phyloP scores from a whole-genome alignment of 2,888 invertebrate species.

The Morinoia aosen region DNA sequence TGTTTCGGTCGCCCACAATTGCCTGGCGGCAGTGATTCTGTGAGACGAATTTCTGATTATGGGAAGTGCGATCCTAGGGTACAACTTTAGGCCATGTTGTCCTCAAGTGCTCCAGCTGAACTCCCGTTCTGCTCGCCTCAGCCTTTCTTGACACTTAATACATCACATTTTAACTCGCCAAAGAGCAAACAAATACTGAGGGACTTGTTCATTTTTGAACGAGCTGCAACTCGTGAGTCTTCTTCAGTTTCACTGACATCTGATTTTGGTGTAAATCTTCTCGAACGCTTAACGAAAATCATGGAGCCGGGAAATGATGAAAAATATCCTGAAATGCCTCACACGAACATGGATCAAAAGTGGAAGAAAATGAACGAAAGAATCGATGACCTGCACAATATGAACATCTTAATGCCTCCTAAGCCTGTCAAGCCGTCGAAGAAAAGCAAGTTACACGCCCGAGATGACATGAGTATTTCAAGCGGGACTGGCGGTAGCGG shows the following conservation, averaged over 20 bases:
- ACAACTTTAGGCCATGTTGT: neutral
- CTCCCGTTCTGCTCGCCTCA: neutral
- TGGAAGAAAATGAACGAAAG: slow-evolving; percentile 35
- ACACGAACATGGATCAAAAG: slow-evolving; percentile 6
- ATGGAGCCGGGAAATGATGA: neutral
- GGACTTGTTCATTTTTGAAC: neutral
- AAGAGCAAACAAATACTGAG: neutral
- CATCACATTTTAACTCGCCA: neutral
- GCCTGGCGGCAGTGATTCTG: neutral
- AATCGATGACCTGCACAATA: slow-evolving; percentile 33
- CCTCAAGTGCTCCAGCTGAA: neutral
- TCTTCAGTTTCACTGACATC: neutral
- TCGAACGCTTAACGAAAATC: neutral
- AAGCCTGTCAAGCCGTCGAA: slow-evolving; percentile 9
- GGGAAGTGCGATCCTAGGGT: neutral
- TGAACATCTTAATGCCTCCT: slow-evolving; percentile 33
- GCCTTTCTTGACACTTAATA: neutral
- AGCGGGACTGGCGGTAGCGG: neutral
- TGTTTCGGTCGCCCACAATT: neutral
- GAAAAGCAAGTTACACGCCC: neutral
- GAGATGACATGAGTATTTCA: slow-evolving; percentile 7
- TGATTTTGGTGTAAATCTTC: neutral
- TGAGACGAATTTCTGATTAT: neutral
- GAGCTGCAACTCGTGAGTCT: neutral
- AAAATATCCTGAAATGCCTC: slow-evolving; percentile 30